Conservation (phyloP, 1,140 invertebrate species). For the Bombus fervidus region DNA sequence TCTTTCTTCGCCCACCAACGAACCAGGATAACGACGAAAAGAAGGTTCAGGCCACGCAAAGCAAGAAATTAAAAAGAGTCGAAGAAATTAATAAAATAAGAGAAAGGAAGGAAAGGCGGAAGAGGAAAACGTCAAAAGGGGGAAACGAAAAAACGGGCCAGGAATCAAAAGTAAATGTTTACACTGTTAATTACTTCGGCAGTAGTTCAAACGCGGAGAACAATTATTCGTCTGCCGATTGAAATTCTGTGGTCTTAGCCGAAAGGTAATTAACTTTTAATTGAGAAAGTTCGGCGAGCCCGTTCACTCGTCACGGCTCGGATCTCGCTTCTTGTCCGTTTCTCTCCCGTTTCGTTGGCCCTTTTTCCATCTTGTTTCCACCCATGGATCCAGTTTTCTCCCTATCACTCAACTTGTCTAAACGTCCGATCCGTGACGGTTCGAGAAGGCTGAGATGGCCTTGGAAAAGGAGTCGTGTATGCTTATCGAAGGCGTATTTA, state of each 20-base stretch:
- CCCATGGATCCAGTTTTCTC: constrained; percentile 20
- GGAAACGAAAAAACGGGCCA: neutral
- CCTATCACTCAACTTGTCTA: constrained; percentile 70
- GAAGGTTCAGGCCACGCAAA: too few species aligned
- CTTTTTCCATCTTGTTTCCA: constrained; percentile 56
- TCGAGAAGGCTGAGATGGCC: neutral
- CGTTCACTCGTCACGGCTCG: constrained; percentile 25
- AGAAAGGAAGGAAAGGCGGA: neutral
- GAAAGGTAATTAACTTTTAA: constrained; percentile 79
- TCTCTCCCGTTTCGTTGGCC: constrained; percentile 51
- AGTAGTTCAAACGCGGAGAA: constrained; percentile 61
- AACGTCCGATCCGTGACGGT: constrained; percentile 60
- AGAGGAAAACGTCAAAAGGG: neutral
- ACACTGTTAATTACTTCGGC: constrained; percentile 63
- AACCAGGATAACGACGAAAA: neutral
- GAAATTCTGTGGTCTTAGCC: constrained; percentile 77
- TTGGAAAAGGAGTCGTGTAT: neutral
- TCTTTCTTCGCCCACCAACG: too few species aligned
- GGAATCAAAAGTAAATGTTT: constrained; percentile 66
- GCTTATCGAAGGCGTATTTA: constrained; percentile 10
- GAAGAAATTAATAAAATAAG: neutral
- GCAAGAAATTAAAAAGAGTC: neutral
- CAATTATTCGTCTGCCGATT: constrained; percentile 76
- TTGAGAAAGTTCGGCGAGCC: constrained; percentile 74
- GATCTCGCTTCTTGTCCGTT: constrained; percentile 63